Evolutionary conservation across 2,797 vertebrate genomes (phyloP), one percentile per base, ranked within the genome.

Genomic region (Oreortyx pictus): DNA sequence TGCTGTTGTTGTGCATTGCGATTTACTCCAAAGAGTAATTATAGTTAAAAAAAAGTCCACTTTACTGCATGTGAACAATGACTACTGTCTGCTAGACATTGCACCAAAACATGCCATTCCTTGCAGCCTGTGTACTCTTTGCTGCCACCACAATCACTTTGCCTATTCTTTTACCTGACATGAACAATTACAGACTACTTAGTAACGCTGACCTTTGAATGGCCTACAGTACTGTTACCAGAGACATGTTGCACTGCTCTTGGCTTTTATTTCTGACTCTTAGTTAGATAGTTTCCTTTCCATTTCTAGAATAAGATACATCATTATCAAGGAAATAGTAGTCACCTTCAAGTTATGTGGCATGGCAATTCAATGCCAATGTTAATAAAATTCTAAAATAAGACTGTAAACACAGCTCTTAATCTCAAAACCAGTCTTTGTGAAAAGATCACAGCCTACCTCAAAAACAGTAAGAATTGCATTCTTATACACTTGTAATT

Each of bases 91-190:
- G 60, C 29, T 24, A 24, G 27, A 31, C 2, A 14, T 46, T 24
- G 73, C 15, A 43, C 0, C 20, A 46, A 62, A 89, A 82, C 5
- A 11, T 60, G 15, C 16, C 17, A 31, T 47, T 82, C 15, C 14
- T 74, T 76, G 18, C 3, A 31, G 11, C 8, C 43, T 3, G 1
- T 31, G 35, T 1, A 2, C 9, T 18, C 8, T 68, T 64, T 27
- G 7, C 50, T 60, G 43, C 25, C 7, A 35, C 6, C 8, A 6
- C 11, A 46, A 27, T 54, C 18, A 54, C 11, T 33, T 27, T 0
- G 0, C 2, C 29, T n/a, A 27, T 54, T 74, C 39, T 85, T 88
- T 54, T 17, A 64, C n/a, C 47, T 37, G 3, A 22, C 33, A 10
- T 37, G 39, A 60, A 41, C 22, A 72, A 47, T 16, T 64, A 37